phyloP scores from a whole-genome alignment of 2,888 invertebrate genomes.

The Catocala fraxini region DNA sequence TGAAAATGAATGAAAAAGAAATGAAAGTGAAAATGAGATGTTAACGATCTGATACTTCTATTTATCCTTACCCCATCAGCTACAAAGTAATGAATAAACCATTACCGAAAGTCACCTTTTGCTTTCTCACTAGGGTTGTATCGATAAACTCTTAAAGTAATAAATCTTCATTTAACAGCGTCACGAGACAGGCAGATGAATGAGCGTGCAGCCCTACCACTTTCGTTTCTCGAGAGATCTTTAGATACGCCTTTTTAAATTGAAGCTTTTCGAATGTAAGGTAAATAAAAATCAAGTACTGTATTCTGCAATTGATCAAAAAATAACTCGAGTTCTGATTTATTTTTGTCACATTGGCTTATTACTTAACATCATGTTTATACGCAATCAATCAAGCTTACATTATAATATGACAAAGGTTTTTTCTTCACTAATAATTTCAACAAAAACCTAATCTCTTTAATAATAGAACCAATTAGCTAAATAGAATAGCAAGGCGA shows the following conservation, averaged over 20 bases:
- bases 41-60: background rate
- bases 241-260: slow-evolving; percentile 6
- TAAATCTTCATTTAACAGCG: slow-evolving; percentile 45
- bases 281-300: too few relatives aligned
- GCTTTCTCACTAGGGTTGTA: slow-evolving; percentile 26
- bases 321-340: slow-evolving; percentile 7
- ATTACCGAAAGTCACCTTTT: slow-evolving; percentile 25
- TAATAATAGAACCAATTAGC: slow-evolving; percentile 25
- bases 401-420: background rate
- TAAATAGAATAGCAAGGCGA: slow-evolving; percentile 12
- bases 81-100: slow-evolving; percentile 3
- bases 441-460: slow-evolving; percentile 10
- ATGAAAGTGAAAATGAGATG: too few relatives aligned
- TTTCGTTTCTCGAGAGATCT: slow-evolving; percentile 34
- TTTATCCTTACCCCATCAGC: slow-evolving; percentile 8
- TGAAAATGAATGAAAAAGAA: too few relatives aligned
- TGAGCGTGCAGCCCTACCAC: slow-evolving; percentile 29
- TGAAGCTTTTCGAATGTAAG: background rate
- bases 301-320: background rate
- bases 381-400: slow-evolving; percentile 3
- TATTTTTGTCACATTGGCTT: background rate
- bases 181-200: slow-evolving; percentile 32
- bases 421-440: background rate
- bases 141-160: slow-evolving; percentile 16
- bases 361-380: background rate